These are phyloP conservation scores for Alligator mississippiensis DNA, from an alignment of 2,113 vertebrate genomes.

Conservation along the genomic window DNA sequence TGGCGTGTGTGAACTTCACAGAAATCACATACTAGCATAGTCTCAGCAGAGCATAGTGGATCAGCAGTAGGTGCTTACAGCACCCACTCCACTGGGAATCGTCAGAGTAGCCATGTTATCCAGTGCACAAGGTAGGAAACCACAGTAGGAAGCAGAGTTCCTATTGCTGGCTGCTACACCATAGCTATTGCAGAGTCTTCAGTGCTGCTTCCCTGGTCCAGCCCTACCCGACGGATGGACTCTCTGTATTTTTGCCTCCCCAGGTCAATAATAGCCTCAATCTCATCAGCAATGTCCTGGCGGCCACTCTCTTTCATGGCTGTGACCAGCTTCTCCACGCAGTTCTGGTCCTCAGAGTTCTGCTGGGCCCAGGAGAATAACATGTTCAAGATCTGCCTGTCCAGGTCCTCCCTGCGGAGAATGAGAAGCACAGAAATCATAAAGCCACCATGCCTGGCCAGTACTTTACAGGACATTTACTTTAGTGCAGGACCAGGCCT, in stretches of 20 bases:
- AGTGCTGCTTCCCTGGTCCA: conserved; percentile 77
- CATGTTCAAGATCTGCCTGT: conserved; percentile 88
- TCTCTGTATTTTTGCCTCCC: conserved; percentile 89
- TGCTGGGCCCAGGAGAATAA: conserved; percentile 91
- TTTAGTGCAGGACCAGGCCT: neutral
- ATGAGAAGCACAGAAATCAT: neutral
- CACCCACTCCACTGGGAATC: neutral
- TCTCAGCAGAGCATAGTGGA: neutral
- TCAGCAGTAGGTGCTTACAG: neutral
- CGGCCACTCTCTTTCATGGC: conserved; percentile 88
- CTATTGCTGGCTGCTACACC: neutral
- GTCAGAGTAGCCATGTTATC: neutral
- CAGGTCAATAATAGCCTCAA: conserved; percentile 85
- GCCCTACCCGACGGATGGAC: conserved; percentile 86
- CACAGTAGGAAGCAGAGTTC: fast-evolving
- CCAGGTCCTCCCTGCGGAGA: conserved; percentile 85
- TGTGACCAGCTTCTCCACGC: conserved; percentile 79
- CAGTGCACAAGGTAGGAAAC: fast-evolving
- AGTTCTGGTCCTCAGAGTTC: conserved; percentile 79
- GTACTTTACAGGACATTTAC: neutral
- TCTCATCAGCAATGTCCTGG: conserved; percentile 90
- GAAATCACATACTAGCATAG: neutral
- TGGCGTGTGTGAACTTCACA: neutral
- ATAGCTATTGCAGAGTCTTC: conserved; percentile 68
- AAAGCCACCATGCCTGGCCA: neutral